Base-by-base conservation (phyloP, 2,797 vertebrate genomes). In the Lophius americanus region DNA sequence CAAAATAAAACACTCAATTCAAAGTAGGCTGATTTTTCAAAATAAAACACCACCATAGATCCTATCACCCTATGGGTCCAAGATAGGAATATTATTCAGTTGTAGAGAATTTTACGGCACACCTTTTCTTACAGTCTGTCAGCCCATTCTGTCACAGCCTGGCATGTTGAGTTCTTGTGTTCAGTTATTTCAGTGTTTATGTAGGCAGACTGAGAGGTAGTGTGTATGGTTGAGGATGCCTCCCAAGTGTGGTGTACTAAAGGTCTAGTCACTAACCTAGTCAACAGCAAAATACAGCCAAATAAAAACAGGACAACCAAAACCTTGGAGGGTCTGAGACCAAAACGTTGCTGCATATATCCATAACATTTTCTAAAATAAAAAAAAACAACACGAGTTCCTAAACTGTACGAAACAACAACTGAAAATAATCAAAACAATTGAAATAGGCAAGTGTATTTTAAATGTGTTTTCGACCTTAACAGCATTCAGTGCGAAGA, bases 301-400 rank as follows among this genome's bases (percentile, higher is more conserved):
- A 83, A 89, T 78, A 83, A 71, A 73, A 84, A 69, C 67, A 74
- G 74, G 75, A 88, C 70, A 67, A 84, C 85, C 65, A 73, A 47
- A 75, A 74, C 72, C 59, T 56, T 47, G 52, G 72, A 50, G 4
- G 41, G 69, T 79, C 69, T 80, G 82, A 85, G 41, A 32, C 83
- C 80, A 89, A 73, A 84, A 60, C 85, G 53, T 82, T 93, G 92
- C 92, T 92, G 92, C 92, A 92, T 92, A 81, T 70, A 79, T 85
- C 78, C 83, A 83, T 70, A 87, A 84, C 73, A 43, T 64, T 9
- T 10, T 76, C 57, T 73, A 68, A 71, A 75, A 64, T 48, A 55
- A 68, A 44, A 39, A 76, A 64, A 10, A 63, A 73, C 43, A 44
- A 23, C 23, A 71, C 58, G 48, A 6, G 44, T 61, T 65, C 38